Evolutionary conservation across 2,888 invertebrate species (phyloP), one percentile per base, ranked within the genome.

Genomic region (Chrysolina americana): DNA sequence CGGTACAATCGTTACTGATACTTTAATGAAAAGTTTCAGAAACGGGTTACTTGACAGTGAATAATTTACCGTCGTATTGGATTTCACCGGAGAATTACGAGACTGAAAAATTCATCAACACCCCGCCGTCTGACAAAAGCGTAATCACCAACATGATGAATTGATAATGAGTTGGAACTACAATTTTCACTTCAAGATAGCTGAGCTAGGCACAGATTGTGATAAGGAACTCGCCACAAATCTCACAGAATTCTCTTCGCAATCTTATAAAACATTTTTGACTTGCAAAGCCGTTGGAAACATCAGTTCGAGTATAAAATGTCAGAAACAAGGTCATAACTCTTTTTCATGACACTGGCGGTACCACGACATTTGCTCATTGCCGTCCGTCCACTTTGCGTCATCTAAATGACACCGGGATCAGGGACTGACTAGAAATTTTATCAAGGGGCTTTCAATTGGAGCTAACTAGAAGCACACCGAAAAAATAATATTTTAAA

Each of bases 231-330:
- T 41, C 36, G 50, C 48, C 11, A 66, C 44, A 66, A 68, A 53
- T 53, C 36, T 68, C 68, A 53, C 47, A 41, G 53, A 53, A 41
- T 41, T 9, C 36, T 41, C 68, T 21, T 36, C 28, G 56, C 72
- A 62, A 72, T 44, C 59, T 62, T 70, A 68, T 73, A 71, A 62
- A 70, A 73, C 73, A 76, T 73, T 76, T 76, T 76, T 73, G 73
- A 73, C 73, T 76, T 63, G 66, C 73, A 76, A 76, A 70, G 76
- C 73, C 70, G 65, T 41, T 59, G 70, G 68, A 70, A 64, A 70
- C 56, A 62, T 70, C 76, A 73, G 68, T 56, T 41, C 21, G 68
- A 21, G 47, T 65, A 68, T 71, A 73, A 76, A 73, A 68, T 53
- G 41, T 36, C 68, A 68, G 19, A 66, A 71, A 73, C 70, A 70